Conservation (phyloP, 2,797 vertebrate genomes). For the Trachurus trachurus region DNA sequence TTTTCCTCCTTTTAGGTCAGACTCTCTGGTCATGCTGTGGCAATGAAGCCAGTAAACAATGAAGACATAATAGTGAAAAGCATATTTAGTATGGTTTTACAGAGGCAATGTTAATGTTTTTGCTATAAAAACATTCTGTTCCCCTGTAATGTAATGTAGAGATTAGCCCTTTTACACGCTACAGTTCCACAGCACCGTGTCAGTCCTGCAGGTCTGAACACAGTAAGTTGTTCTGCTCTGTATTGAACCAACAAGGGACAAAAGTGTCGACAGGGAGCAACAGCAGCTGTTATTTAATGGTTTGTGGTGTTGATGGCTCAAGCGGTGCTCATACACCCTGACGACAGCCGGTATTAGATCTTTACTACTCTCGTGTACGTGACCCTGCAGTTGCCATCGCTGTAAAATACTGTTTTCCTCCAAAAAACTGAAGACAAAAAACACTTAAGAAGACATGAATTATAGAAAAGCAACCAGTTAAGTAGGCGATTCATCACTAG, state of each 20-base stretch:
- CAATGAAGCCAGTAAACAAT: no score
- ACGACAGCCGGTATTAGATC: background rate
- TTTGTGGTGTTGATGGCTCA: background rate
- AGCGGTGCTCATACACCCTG: no score
- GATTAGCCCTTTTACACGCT: background rate
- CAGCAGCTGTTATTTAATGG: background rate
- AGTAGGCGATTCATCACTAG: background rate
- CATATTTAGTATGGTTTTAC: no score
- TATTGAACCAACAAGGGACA: background rate
- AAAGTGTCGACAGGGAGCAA: background rate
- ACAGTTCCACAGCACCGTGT: background rate
- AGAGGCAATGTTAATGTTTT: no score
- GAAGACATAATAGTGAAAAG: no score
- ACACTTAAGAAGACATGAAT: background rate
- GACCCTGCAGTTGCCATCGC: background rate
- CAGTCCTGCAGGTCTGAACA: background rate
- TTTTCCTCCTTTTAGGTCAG: slow-evolving; percentile 6
- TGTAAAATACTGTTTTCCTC: background rate
- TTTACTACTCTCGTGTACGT: background rate
- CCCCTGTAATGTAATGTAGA: no score
- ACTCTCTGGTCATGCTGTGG: no score
- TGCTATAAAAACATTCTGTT: no score
- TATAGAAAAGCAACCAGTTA: background rate
- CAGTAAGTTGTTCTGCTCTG: background rate
- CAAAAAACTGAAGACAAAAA: background rate